Evolutionary conservation across 2,113 vertebrate genomes (phyloP).

Genomic region (Mystacornis crossleyi): DNA sequence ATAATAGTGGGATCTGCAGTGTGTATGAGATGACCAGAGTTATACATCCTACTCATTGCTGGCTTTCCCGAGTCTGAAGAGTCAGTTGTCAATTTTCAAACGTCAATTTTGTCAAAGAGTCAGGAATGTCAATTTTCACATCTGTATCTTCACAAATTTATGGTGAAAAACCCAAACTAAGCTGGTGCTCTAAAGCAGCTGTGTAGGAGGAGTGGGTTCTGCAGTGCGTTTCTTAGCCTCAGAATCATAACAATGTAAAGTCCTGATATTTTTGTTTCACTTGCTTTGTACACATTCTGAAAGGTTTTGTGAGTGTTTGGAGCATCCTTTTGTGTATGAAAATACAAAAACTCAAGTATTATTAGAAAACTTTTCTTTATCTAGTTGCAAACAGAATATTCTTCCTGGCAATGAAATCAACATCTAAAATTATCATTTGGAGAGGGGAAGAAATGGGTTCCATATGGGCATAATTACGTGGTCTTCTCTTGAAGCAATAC

Average conservation of each 20-base stretch:
- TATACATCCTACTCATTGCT: not conserved
- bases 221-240: not conserved
- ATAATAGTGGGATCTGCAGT: not conserved
- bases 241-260: not conserved
- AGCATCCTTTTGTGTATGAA: not conserved
- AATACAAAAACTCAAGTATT: not conserved
- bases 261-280: not conserved
- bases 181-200: not conserved
- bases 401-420: not conserved
- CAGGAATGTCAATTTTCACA: not conserved
- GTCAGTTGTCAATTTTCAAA: not conserved
- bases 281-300: not conserved
- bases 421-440: conserved; percentile 13
- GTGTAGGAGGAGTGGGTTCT: not conserved
- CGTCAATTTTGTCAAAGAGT: no score
- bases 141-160: not conserved
- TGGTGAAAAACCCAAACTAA: not conserved
- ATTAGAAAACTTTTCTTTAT: conserved; percentile 9
- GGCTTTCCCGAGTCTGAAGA: not conserved
- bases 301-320: not conserved
- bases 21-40: not conserved
- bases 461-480: conserved; percentile 36
- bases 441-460: not conserved
- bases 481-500: not conserved
- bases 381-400: not conserved